Percentiles rank a stretch among this genome's conserved stretches.
These are phyloP conservation scores for Mactromeris polynyma DNA, from an alignment of 2,888 invertebrate genomes.

Conservation along the genomic window DNA sequence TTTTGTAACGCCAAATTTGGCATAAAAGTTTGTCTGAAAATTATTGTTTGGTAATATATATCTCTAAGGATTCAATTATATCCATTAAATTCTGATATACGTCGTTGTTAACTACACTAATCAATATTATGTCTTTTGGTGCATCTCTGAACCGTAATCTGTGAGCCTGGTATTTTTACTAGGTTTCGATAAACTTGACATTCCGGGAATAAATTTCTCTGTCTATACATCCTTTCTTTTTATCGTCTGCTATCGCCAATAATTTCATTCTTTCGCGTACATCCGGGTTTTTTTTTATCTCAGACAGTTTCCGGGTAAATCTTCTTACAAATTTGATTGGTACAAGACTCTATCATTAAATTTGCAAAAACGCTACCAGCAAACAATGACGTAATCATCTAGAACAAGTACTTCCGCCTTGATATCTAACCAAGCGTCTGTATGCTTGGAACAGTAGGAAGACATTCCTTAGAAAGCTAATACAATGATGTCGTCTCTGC, in stretches of 20 bases:
- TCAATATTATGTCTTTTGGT: too few relatives aligned
- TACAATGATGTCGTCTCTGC: not conserved
- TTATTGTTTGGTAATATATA: too few relatives aligned
- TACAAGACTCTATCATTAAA: not conserved
- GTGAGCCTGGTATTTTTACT: too few relatives aligned
- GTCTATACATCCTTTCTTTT: not conserved
- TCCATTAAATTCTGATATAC: too few relatives aligned
- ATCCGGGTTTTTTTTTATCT: not conserved
- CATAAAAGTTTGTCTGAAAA: too few relatives aligned
- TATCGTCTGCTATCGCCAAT: not conserved
- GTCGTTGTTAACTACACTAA: too few relatives aligned
- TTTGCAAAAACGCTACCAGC: not conserved
- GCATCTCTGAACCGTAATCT: too few relatives aligned
- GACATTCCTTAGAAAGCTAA: not conserved
- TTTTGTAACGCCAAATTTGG: too few relatives aligned
- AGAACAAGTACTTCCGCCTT: constrained; percentile 1
- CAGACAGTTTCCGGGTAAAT: not conserved
- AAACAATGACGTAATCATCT: not conserved
- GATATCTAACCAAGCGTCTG: not conserved
- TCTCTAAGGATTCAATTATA: too few relatives aligned
- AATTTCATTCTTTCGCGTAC: not conserved
- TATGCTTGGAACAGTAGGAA: not conserved
- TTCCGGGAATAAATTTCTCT: too few relatives aligned
- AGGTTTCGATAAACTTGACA: too few relatives aligned
- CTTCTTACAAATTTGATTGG: not conserved